These are phyloP conservation scores for Caenorhabditis sp. DNA, from an alignment of 2,888 invertebrate genomes.

Conservation along the genomic window DNA sequence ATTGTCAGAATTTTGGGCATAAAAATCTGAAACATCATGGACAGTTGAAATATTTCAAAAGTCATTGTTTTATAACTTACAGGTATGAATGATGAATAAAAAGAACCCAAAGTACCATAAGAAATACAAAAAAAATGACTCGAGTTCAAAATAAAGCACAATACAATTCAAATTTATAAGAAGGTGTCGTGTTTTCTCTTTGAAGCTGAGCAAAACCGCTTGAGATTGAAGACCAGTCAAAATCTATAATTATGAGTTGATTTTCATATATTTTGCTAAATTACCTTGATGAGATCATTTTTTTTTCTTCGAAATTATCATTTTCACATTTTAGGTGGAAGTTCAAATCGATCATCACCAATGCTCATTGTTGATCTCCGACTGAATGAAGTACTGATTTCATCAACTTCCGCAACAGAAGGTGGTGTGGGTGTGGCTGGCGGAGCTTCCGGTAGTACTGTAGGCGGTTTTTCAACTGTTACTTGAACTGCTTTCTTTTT, in stretches of 20 bases:
- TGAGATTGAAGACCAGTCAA: neutral
- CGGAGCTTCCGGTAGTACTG: neutral
- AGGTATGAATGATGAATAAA: neutral
- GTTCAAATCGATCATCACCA: neutral
- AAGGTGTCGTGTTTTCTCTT: neutral
- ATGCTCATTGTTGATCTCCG: slow-evolving; percentile 2
- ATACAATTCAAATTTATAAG: neutral
- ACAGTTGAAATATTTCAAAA: too few relatives aligned
- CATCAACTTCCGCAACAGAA: neutral
- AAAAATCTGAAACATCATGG: too few relatives aligned
- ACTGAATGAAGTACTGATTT: neutral
- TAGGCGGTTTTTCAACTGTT: neutral
- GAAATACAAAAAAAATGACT: neutral
- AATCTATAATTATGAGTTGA: neutral
- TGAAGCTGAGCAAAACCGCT: neutral
- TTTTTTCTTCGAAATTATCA: neutral
- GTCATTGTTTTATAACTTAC: neutral
- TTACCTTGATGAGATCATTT: neutral
- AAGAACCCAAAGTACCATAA: neutral
- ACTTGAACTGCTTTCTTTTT: neutral
- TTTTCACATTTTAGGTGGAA: neutral
- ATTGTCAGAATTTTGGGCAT: too few relatives aligned
- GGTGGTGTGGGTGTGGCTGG: neutral
- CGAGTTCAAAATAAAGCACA: neutral
- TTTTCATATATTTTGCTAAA: neutral